Percentiles rank a stretch among this genome's conserved stretches.
phyloP scores from a whole-genome alignment of 1,140 invertebrate genomes.

The Eubasilissa regina region DNA sequence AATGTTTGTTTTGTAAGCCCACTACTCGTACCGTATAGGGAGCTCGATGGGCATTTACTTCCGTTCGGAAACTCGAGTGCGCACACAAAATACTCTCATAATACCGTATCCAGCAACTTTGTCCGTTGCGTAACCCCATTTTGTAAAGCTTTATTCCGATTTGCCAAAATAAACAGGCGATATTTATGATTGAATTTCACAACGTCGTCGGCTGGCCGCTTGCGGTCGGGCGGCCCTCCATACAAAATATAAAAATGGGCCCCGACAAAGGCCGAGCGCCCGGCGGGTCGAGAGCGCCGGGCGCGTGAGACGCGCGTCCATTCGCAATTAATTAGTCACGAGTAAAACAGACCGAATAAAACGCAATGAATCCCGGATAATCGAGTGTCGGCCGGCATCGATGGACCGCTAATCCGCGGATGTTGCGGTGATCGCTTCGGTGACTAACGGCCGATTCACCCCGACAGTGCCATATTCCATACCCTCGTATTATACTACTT shows the following conservation, averaged over 20 bases:
- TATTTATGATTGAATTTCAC: slow-evolving; percentile 36
- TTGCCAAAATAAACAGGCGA: slow-evolving; percentile 19
- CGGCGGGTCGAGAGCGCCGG: background rate
- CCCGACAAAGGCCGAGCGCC: background rate
- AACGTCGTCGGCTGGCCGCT: slow-evolving; percentile 1
- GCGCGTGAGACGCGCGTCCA: background rate
- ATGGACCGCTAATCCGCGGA: slow-evolving; percentile 3
- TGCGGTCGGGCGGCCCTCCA: background rate
- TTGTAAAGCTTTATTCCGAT: slow-evolving; percentile 18
- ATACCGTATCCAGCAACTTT: background rate
- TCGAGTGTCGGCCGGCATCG: slow-evolving; percentile 18
- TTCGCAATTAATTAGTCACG: background rate
- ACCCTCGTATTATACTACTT: too few species aligned
- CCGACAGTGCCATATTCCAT: too few species aligned
- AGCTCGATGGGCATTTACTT: background rate
- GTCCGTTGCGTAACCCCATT: background rate
- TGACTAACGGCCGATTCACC: too few species aligned
- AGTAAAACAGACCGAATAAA: slow-evolving; percentile 10
- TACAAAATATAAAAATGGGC: background rate
- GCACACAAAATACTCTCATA: background rate
- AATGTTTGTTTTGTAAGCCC: slow-evolving; percentile 26
- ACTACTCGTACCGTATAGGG: background rate
- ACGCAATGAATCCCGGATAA: slow-evolving; percentile 21
- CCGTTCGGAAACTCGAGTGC: background rate
- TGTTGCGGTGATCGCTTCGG: background rate